Conservation (phyloP, 1,140 invertebrate genomes). For the Ceratitis capitata region DNA sequence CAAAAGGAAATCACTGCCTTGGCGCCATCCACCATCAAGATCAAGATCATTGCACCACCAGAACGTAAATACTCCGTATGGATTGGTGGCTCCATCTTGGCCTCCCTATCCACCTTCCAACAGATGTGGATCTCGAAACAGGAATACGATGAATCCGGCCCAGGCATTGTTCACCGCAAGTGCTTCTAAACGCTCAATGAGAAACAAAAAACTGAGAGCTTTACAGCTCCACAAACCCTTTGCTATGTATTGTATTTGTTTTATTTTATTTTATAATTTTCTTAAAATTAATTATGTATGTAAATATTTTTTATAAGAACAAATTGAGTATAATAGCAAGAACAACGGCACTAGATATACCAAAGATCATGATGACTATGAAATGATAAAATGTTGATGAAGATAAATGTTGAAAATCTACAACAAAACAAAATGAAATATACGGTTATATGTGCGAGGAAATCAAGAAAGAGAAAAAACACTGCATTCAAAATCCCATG, state of each 20-base stretch:
- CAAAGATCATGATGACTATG: not conserved
- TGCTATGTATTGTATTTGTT: conserved; percentile 38
- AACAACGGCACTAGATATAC: conserved; percentile 32
- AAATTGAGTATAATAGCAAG: conserved; percentile 9
- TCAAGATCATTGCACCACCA: conserved; percentile 94
- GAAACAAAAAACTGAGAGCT: conserved; percentile 25
- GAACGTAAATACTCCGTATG: conserved; percentile 93
- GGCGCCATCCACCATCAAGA: conserved; percentile 91
- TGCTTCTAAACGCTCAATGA: conserved; percentile 81
- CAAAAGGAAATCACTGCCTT: conserved; percentile 90
- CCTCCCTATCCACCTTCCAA: conserved; percentile 89
- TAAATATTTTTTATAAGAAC: conserved; percentile 38
- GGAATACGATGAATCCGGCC: conserved; percentile 94
- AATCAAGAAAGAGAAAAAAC: not conserved
- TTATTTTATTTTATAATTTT: conserved; percentile 26
- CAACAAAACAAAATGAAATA: not conserved
- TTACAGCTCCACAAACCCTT: conserved; percentile 1
- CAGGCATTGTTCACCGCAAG: conserved; percentile 94
- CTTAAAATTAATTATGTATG: conserved; percentile 36
- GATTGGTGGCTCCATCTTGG: conserved; percentile 89
- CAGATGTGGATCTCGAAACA: conserved; percentile 97
- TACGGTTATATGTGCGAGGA: not conserved
- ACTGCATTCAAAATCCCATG: conserved; percentile 26
- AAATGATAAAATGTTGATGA: not conserved
- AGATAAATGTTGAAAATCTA: not conserved